Conservation (phyloP, 64 coral and sea anemone species). For the Montipora sp. region DNA sequence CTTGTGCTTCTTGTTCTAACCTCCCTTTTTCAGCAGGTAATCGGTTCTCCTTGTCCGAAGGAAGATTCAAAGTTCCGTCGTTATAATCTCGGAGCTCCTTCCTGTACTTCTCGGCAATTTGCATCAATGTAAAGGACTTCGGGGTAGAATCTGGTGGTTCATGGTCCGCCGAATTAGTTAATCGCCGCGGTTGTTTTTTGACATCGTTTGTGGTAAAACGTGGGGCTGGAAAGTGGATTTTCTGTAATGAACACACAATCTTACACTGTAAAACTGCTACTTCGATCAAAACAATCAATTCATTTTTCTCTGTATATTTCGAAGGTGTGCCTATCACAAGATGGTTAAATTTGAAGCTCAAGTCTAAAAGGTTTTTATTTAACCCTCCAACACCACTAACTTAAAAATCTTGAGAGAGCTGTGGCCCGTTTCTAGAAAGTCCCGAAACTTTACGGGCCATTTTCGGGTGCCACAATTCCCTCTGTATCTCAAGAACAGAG, state of each 20-base stretch:
- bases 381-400: too few species aligned
- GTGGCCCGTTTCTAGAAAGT: too few species aligned
- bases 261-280: too few species aligned
- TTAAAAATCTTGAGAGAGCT: too few species aligned
- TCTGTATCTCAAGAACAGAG: too few species aligned
- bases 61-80: not conserved
- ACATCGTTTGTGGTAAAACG: conserved; percentile 19
- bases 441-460: too few species aligned
- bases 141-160: not conserved
- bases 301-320: too few species aligned
- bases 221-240: conserved; percentile 49
- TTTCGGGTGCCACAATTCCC: too few species aligned
- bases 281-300: too few species aligned
- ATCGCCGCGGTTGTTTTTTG: not conserved
- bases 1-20: not conserved
- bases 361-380: too few species aligned
- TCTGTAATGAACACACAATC: not conserved
- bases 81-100: conserved; percentile 46
- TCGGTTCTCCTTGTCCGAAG: not conserved
- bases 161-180: not conserved
- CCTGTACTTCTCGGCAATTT: conserved; percentile 71
- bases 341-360: too few species aligned
- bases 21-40: not conserved
- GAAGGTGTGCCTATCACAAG: too few species aligned
- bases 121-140: conserved; percentile 25